Evolutionary conservation across 2,113 vertebrate genomes (phyloP).

Genomic region (Vimba vimba): DNA sequence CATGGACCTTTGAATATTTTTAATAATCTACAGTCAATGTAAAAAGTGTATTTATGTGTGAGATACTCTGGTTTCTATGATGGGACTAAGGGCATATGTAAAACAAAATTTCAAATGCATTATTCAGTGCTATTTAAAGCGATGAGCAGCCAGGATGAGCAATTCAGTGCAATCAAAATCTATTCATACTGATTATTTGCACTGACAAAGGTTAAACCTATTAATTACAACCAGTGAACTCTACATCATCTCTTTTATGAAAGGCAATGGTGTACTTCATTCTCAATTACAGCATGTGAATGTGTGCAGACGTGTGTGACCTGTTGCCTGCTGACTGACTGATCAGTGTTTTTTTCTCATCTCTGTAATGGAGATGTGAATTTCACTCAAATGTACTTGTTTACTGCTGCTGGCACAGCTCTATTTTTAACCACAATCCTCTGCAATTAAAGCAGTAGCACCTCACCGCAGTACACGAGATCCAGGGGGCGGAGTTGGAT

Average conservation of each 20-base stretch:
- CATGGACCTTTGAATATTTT: not conserved
- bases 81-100: not conserved
- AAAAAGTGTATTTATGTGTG: too few species aligned
- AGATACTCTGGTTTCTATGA: not conserved
- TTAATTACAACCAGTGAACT: slow-evolving; percentile 46
- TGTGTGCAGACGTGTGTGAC: slow-evolving; percentile 47
- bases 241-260: slow-evolving; percentile 37
- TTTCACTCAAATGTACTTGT: slow-evolving; percentile 46
- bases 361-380: slow-evolving; percentile 63
- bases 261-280: slow-evolving; percentile 18
- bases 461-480: too few species aligned
- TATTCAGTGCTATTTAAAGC: not conserved
- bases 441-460: not conserved
- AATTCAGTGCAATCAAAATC: slow-evolving; percentile 7
- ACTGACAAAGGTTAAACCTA: slow-evolving; percentile 35
- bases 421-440: not conserved
- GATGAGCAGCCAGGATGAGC: not conserved
- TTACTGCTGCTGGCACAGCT: slow-evolving; percentile 20
- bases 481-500: too few species aligned
- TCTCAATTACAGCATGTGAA: slow-evolving; percentile 43
- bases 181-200: slow-evolving; percentile 26
- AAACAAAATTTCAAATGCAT: not conserved
- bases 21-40: not conserved
- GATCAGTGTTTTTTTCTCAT: slow-evolving; percentile 42
- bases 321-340: slow-evolving; percentile 68